phyloP scores from a whole-genome alignment of 2,797 vertebrate genomes.

The Hipposideros larvatus region DNA sequence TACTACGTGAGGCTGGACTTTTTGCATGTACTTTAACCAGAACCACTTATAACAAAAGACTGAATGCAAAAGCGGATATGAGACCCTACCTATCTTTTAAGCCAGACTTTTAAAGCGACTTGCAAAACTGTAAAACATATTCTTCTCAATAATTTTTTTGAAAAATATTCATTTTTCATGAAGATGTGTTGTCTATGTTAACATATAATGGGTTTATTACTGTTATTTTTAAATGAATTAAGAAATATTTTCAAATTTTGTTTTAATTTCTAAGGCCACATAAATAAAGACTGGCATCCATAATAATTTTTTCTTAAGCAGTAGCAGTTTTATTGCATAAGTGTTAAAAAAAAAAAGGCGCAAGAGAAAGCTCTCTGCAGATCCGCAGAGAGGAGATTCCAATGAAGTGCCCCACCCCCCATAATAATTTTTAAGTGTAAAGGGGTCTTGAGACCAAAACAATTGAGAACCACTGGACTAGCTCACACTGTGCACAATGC shows the following conservation, averaged over 20 bases:
- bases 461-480: not conserved
- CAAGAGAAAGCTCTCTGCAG: no score
- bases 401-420: not conserved
- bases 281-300: constrained; percentile 1
- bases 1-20: not conserved
- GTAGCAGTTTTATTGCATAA: no score
- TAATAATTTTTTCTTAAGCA: constrained; percentile 1
- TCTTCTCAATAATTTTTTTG: not conserved
- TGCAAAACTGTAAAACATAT: not conserved
- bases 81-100: not conserved
- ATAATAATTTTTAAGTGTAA: constrained; percentile 45
- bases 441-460: not conserved
- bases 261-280: constrained; percentile 46
- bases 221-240: not conserved
- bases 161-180: constrained; percentile 32
- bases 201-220: not conserved
- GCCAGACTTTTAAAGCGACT: not conserved
- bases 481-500: not conserved
- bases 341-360: no score
- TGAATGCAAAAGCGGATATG: not conserved
- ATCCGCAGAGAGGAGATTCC: no score
- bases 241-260: not conserved
- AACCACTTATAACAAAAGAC: not conserved
- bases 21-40: not conserved
- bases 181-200: constrained; percentile 56